Base-by-base conservation (phyloP, 2,888 invertebrate species). In the Platerodrilus igneus region DNA sequence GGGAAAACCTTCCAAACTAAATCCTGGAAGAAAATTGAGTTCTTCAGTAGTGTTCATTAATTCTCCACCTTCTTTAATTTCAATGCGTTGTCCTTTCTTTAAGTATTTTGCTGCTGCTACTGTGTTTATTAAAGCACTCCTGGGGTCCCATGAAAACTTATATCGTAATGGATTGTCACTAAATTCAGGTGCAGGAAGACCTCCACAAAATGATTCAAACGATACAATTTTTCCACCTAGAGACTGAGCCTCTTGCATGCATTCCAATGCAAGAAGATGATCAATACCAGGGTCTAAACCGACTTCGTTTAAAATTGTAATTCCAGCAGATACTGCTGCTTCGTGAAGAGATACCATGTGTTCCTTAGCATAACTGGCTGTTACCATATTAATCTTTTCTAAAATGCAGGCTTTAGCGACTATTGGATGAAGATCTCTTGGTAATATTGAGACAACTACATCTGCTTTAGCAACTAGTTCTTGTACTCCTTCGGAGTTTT, bases 61-160 rank as follows among this genome's bases (percentile, higher is more conserved):
- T 44, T 85, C 86, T 1, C 95, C 96, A 3, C 93, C 93, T 15
- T 85, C 82, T 1, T 84, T 76, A 8, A 97, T 86, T 64, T 96
- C 90, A 0, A 95, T 85, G 25, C 89, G 78, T 53, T 69, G 68
- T n/a, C 59, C 58, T 45, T 58, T 56, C 10, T 57, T 52, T 19
- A 60, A 36, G 37, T 60, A 97, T 69, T 85, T 90, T 4, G 99
- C 97, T 2, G 84, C 81, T 6, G 89, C 83, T 23, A 95, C 73
- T 0, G 94, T 90, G 57, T 95, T 97, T 7, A 92, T 72, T 2
- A 99, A 72, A 1, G 92, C 95, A 4, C 92, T 95, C 21, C 89
- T 78, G 1, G 99, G 99, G 34, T 89, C 94, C 99, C 99, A 99
- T 8, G 93, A 95, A 68, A 93, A 94, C 63, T 93, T 93, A 67